A percentile compares a stretch with the other conserved stretches of the same genome.
These are phyloP conservation scores for Streptopelia turtur DNA, from an alignment of 2,797 vertebrate genomes.

Conservation along the genomic window DNA sequence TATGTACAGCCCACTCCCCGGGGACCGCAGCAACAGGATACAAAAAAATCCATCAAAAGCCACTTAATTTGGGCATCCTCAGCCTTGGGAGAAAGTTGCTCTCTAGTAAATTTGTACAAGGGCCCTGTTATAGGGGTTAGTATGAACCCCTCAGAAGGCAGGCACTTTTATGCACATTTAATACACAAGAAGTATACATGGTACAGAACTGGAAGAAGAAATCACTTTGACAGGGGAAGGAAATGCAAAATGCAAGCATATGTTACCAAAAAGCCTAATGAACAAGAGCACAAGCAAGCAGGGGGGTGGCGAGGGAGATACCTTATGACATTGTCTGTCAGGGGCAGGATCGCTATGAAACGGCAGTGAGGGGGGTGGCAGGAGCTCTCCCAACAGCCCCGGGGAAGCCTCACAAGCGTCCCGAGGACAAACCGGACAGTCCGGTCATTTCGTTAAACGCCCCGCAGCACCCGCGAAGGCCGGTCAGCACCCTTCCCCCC, in stretches of 20 bases:
- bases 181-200: accelerated
- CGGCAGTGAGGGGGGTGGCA: not conserved
- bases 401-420: not conserved
- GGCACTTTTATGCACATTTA: not conserved
- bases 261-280: not conserved
- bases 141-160: not conserved
- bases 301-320: not conserved
- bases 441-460: not conserved
- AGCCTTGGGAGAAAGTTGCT: not conserved
- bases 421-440: not conserved
- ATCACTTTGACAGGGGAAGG: accelerated
- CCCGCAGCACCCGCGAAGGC: not conserved
- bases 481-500: accelerated
- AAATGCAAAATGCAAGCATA: not conserved
- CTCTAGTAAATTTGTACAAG: accelerated
- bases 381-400: not conserved
- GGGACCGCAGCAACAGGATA: accelerated
- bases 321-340: not conserved
- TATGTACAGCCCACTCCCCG: not conserved
- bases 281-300: not conserved
- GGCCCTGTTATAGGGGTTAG: not conserved
- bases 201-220: not conserved
- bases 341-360: not conserved
- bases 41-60: not conserved
- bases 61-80: not conserved